Conservation (phyloP, 2,113 vertebrate species). For the Syrrhaptes paradoxus region DNA sequence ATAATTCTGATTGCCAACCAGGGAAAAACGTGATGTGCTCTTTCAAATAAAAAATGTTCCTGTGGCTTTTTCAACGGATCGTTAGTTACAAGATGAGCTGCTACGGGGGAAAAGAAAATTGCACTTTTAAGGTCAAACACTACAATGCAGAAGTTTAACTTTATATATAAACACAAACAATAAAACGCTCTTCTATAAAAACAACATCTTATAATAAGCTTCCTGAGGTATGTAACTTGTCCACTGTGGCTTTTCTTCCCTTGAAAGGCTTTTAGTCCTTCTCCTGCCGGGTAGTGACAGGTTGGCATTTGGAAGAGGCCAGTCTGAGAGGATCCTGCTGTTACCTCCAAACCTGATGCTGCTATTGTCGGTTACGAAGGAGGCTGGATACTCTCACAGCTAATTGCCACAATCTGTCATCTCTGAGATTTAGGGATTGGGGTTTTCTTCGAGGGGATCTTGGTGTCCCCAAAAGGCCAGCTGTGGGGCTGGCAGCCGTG, state of each 20-base stretch:
- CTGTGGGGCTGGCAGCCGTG: not conserved
- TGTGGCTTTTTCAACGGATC: not conserved
- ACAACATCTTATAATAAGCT: not conserved
- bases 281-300: not conserved
- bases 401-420: not conserved
- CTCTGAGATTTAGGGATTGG: not conserved
- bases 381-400: conserved; percentile 21
- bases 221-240: not conserved
- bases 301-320: conserved; percentile 22
- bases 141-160: not conserved
- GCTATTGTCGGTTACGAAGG: not conserved
- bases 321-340: not conserved
- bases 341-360: not conserved
- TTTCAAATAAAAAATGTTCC: not conserved
- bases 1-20: not conserved
- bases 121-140: not conserved
- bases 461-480: not conserved
- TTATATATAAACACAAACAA: not conserved
- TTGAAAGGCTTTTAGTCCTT: conserved; percentile 27
- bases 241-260: not conserved
- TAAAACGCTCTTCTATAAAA: not conserved
- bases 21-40: not conserved
- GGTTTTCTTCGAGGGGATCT: not conserved
- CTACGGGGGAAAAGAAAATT: not conserved
- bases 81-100: not conserved